Conservation (phyloP, 2,888 invertebrate species). For the Harpalus rubripes region DNA sequence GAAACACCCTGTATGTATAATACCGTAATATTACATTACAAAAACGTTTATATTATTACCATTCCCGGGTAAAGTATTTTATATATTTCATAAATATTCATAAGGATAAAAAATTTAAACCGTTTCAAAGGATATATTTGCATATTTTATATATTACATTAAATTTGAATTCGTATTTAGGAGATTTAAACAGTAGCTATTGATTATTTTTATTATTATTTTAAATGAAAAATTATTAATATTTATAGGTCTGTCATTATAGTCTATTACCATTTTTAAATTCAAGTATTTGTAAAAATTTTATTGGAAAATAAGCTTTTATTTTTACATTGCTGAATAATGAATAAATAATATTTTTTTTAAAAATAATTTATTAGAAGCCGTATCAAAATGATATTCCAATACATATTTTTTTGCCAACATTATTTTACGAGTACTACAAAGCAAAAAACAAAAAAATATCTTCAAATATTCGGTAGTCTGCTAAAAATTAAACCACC, state of each 20-base stretch:
- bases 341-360: not conserved
- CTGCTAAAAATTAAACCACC: too few species aligned
- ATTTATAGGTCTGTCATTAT: not conserved
- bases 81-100: constrained; percentile 10
- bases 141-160: constrained; percentile 13
- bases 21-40: not conserved
- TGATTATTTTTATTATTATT: not conserved
- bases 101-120: not conserved
- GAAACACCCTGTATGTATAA: too few species aligned
- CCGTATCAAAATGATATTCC: too few species aligned
- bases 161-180: not conserved
- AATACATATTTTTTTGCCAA: too few species aligned
- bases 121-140: not conserved
- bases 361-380: not conserved
- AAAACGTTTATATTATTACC: not conserved
- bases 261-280: not conserved
- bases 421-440: not conserved
- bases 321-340: not conserved
- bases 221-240: not conserved
- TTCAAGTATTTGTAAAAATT: not conserved
- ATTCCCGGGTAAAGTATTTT: not conserved
- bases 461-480: too few species aligned
- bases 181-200: not conserved
- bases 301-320: not conserved
- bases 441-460: too few species aligned